Base-by-base conservation (phyloP, 2,888 invertebrate genomes). In the Caenorhabditis imperialis region DNA sequence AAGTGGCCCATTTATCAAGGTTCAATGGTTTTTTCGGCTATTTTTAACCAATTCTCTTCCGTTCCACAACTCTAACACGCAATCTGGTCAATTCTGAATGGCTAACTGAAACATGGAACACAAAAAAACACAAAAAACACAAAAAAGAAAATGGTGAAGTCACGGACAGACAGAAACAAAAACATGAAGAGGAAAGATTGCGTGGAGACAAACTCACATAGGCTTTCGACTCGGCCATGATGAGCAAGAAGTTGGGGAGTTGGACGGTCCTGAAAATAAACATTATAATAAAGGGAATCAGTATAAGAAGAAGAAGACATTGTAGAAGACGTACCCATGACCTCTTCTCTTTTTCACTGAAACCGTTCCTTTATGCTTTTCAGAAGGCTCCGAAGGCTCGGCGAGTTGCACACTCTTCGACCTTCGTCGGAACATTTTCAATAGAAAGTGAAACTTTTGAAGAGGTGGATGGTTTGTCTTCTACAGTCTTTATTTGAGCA, bases 221-320 rank as follows among this genome's bases (percentile, higher is more conserved):
- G 33, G 50, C 20, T 35, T 71, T 71, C n/a, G 62, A 10, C 40
- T 61, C 71, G 55, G 71, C 71, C 71, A 71, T 71, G 54, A 67
- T 44, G 55, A 22, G 35, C 14, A 61, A 48, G 50, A 44, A 62
- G 50, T 55, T 44, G 27, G 71, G 61, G 6, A 67, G 67, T 51
- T 44, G 33, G 16, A 57, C 57, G 33, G 57, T 67, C 30, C 10
- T 30, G 30, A 30, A 30, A 30, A 30, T 7, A 30, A 30, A 30
- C n/a, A n/a, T n/a, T n/a, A n/a, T n/a, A 30, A 30, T 10, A 30
- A 30, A 30, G 30, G 10, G 10, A 30, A 30, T 30, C 14, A 8
- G 2, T 20, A 22, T 20, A 7, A 47, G 23, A 23, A 53, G 22
- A 12, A 14, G 40, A 30, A 1, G 3, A 16, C 1, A n/a, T 14